Evolutionary conservation across 2,113 vertebrate species (phyloP).

Genomic region (Nansenia antarctica): DNA sequence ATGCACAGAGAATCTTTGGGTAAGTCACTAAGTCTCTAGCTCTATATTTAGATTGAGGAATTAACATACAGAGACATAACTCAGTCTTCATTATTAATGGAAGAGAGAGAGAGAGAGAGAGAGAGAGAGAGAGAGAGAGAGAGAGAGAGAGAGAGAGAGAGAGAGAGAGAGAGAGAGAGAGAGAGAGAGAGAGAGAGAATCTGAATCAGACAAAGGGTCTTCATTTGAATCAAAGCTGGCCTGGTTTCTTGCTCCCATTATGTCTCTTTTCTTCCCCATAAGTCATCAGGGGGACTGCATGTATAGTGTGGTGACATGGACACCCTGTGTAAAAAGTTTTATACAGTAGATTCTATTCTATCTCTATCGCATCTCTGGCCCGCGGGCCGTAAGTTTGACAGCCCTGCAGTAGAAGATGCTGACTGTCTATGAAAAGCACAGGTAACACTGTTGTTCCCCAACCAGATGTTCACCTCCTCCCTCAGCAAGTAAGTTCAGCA

Average conservation of each 20-base stretch:
- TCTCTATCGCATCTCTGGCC: no score
- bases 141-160: slow-evolving; percentile 8
- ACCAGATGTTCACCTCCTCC: no score
- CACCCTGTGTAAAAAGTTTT: no score
- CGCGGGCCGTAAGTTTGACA: no score
- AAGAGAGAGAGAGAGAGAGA: slow-evolving; percentile 15
- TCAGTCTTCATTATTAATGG: slow-evolving; percentile 54
- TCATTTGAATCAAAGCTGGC: slow-evolving; percentile 35
- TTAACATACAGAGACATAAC: slow-evolving; percentile 56
- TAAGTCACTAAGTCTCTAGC: slow-evolving; percentile 39
- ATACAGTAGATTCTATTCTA: no score
- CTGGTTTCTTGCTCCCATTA: slow-evolving; percentile 55
- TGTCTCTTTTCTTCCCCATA: slow-evolving; percentile 49
- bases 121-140: not conserved
- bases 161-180: not conserved
- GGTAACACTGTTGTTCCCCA: no score
- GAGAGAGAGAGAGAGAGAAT: slow-evolving; percentile 12
- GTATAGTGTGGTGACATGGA: no score
- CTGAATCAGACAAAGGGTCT: not conserved
- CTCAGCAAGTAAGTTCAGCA: no score
- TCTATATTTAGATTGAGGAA: slow-evolving; percentile 58
- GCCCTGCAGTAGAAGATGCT: no score
- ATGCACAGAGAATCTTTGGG: slow-evolving; percentile 39
- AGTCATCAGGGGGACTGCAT: slow-evolving; percentile 29
- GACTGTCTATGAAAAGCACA: no score